Base-by-base conservation (phyloP, 53 echinoderm and acorn worm genomes). In the Echinarachnius parma region DNA sequence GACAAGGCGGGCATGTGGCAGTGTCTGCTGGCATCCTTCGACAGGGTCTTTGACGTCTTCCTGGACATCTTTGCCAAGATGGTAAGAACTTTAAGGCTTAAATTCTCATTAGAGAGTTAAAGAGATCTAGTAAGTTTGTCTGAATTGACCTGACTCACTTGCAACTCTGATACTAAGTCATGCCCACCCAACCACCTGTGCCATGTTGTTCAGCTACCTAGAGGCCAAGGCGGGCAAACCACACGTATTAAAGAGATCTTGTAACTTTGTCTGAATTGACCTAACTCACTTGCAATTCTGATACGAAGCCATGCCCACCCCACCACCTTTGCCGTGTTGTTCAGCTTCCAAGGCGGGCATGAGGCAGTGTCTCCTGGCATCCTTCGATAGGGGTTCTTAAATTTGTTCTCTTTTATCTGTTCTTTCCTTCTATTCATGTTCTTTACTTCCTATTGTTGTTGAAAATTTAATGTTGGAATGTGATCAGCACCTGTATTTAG, bases 1-100 rank as follows among this genome's bases (percentile, higher is more conserved):
- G 95, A 95, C 47, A 95, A 95, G 71, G 87, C 90, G 9, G 90
- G 90, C 14, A 87, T 95, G 81, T 95, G 95, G 95, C 87, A 90
- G 46, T 90, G 90, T 56, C 61, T 90, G 2, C 33, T 89, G 35
- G 95, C 90, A 15, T 87, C 91, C 47, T 78, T 90, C 4, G 89
- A 95, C 52, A 84, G 84, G 52, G 95, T 87, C 53, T 84, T 95
- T 53, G 83, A 76, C 28, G 87, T 84, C 48, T 95, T 86, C 76
- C 30, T 95, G 66, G 89, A 95, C 39, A 86, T 90, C 60, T 87
- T 87, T 87, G 81, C 89, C 39, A 75, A 90, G 23, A 84, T 60
- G 82, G 95, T 95, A 70, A 75, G 75, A 50, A 11, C 13, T 39
- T 9, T 39, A 9, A n/a, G n/a, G n/a, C n/a, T n/a, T n/a, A n/a